Evolutionary conservation across 1,140 invertebrate genomes (phyloP), one percentile per base, ranked within the genome.

Genomic region (Whitmania pigra): DNA sequence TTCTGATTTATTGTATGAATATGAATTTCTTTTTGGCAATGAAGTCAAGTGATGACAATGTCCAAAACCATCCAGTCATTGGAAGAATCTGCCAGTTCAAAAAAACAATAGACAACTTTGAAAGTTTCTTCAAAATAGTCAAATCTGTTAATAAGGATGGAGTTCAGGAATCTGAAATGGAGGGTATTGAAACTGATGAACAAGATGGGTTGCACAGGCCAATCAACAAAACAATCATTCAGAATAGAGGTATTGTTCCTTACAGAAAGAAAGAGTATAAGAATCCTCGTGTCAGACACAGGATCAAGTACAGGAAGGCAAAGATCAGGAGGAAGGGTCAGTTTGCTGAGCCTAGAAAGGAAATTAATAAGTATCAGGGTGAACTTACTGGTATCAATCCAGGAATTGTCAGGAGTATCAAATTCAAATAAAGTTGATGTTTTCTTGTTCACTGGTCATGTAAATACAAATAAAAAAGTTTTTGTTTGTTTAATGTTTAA

Each of bases 281-380:
- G 75, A 95, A 94, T 87, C 92, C 93, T 0, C 85, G 93, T 77
- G 91, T 96, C 0, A 93, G 92, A 78, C 88, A 94, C 81, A 89
- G 89, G 76, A 88, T 88, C 71, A 94, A 94, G 79, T 94, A 88
- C 79, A 86, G 88, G 57, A 93, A 93, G 82, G 92, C 92, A 0
- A 86, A 88, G 74, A 90, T 92, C 74, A 87, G 89, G 43, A 88
- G 92, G 78, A 93, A 90, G 83, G 91, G 92, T 80, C 91, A 92
- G 74, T 88, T 84, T 20, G 86, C 90, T 74, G 87, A 88, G 78
- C 86, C 89, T 0, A 85, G 89, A 76, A 90, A 86, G 76, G 91
- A 94, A 83, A 75, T 87, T 0, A 84, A 83, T 53, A 86, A 87
- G 72, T 95, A 95, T 80, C 87, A 84, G 75, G 93, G 93, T 69